These are phyloP conservation scores for Parasteatoda tepidariorum DNA, from an alignment of 1,140 invertebrate species.

Conservation along the genomic window DNA sequence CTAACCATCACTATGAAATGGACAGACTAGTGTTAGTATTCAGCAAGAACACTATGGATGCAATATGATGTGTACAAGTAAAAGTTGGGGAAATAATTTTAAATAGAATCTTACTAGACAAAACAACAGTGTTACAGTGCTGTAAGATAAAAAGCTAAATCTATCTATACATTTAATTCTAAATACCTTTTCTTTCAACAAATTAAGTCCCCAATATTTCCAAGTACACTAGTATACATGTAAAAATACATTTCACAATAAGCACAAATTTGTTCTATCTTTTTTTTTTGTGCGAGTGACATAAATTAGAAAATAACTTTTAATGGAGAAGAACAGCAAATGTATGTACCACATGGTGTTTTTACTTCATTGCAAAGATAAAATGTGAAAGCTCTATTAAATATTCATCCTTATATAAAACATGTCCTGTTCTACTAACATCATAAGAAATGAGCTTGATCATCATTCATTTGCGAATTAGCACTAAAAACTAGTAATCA, in stretches of 20 bases:
- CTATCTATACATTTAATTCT: constrained; percentile 28
- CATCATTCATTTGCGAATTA: constrained; percentile 21
- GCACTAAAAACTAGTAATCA: constrained; percentile 32
- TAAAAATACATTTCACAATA: constrained; percentile 54
- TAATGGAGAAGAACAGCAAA: constrained; percentile 42
- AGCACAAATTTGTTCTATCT: constrained; percentile 55
- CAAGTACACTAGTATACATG: constrained; percentile 53
- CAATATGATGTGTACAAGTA: constrained; percentile 45
- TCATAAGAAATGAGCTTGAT: constrained; percentile 25
- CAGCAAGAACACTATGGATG: constrained; percentile 54
- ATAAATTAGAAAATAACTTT: constrained; percentile 48
- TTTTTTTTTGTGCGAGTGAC: constrained; percentile 57
- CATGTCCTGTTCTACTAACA: constrained; percentile 1
- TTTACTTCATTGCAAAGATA: constrained; percentile 35
- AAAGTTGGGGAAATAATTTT: constrained; percentile 55
- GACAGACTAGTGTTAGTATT: constrained; percentile 60
- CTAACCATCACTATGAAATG: constrained; percentile 61
- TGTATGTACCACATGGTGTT: constrained; percentile 37
- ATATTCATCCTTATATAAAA: constrained; percentile 19
- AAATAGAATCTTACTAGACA: constrained; percentile 18
- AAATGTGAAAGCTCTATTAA: constrained; percentile 53
- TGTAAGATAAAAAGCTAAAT: constrained; percentile 32
- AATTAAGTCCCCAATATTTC: constrained; percentile 56
- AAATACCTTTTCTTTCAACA: constrained; percentile 27
- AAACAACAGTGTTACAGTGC: constrained; percentile 39